Percentiles rank a stretch among this genome's conserved stretches.
phyloP scores from a whole-genome alignment of 2,113 vertebrate genomes.

The Echinops telfairi region DNA sequence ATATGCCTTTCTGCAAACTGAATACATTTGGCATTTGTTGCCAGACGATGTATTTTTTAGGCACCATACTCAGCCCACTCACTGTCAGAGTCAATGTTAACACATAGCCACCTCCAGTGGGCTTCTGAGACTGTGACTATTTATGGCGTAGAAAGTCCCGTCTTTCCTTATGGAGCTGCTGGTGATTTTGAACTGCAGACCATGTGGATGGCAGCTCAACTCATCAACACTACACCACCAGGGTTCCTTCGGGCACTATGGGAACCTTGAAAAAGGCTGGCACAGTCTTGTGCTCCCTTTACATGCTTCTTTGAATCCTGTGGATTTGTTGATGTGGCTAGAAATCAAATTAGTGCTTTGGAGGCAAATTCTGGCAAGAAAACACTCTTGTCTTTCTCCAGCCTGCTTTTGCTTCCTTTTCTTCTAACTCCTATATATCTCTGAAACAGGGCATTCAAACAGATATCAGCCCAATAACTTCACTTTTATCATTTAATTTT shows the following conservation, averaged over 20 bases:
- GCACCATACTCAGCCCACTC: too few relatives aligned
- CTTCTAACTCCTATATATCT: conserved; percentile 17
- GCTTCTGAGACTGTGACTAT: too few relatives aligned
- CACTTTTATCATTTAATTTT: conserved; percentile 77
- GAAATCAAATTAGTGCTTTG: neutral
- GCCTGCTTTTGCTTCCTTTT: neutral
- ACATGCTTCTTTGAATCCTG: neutral
- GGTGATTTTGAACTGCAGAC: too few relatives aligned
- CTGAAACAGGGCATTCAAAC: conserved; percentile 57
- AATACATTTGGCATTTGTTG: neutral
- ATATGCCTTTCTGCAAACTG: neutral
- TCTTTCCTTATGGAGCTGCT: too few relatives aligned
- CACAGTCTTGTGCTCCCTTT: neutral
- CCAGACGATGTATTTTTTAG: neutral
- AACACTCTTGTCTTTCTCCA: neutral
- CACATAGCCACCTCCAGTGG: too few relatives aligned
- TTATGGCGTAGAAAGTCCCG: too few relatives aligned
- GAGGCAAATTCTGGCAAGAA: neutral
- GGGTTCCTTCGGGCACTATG: neutral
- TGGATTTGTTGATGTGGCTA: neutral
- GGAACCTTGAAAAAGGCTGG: neutral
- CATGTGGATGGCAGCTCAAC: too few relatives aligned
- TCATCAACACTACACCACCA: too few relatives aligned
- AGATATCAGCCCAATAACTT: conserved; percentile 53
- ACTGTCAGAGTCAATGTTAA: too few relatives aligned